Percentiles rank a stretch among this genome's conserved stretches.
phyloP scores from a whole-genome alignment of 2,113 vertebrate genomes.

The Carlito syrichta region DNA sequence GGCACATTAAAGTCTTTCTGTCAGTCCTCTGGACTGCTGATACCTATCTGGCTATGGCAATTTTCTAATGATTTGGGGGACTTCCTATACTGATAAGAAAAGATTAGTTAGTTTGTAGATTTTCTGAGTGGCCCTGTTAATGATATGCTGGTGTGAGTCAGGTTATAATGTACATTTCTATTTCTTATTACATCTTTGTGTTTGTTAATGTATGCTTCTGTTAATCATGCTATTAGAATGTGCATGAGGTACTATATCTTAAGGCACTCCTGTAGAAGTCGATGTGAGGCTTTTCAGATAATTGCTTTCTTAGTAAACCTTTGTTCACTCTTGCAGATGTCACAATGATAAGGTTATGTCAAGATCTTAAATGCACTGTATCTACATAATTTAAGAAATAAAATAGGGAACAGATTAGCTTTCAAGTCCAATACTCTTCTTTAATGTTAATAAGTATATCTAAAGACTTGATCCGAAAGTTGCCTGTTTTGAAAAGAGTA shows the following conservation, averaged over 20 bases:
- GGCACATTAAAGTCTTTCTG: background rate
- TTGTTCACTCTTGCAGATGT: slow-evolving; percentile 3
- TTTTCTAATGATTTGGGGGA: slow-evolving; percentile 34
- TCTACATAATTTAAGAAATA: slow-evolving; percentile 28
- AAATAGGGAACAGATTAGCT: background rate
- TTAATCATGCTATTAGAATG: background rate
- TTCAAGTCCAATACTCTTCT: slow-evolving; percentile 16
- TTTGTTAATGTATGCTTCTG: slow-evolving; percentile 23
- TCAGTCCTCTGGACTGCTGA: background rate
- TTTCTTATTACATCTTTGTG: background rate
- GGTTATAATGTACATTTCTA: background rate
- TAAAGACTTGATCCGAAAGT: background rate
- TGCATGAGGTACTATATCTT: background rate
- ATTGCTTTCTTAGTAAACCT: slow-evolving; percentile 28
- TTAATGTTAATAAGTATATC: slow-evolving; percentile 6
- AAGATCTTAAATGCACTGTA: slow-evolving; percentile 8
- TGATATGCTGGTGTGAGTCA: background rate
- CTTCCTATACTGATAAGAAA: background rate
- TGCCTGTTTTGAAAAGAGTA: background rate
- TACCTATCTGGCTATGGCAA: background rate
- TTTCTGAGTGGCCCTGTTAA: background rate
- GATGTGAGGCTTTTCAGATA: background rate
- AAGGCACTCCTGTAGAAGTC: slow-evolving; percentile 30
- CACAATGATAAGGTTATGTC: background rate
- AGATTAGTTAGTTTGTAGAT: background rate